Conservation (phyloP, 2,888 invertebrate genomes). For the Elysia crispata region DNA sequence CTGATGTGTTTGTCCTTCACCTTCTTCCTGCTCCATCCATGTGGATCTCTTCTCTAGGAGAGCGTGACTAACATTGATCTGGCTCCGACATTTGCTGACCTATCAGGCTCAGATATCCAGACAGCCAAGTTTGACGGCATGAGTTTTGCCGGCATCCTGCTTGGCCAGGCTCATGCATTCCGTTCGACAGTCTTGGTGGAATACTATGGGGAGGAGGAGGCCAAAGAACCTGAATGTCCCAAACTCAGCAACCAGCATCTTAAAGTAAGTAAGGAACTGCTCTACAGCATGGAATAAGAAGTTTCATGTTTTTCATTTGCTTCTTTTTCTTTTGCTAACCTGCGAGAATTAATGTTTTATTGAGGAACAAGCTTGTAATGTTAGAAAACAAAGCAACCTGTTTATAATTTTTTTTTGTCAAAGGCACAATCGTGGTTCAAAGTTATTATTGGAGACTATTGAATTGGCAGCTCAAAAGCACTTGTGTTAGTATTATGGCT, state of each 20-base stretch:
- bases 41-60: conserved; percentile 38
- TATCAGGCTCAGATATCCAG: conserved; percentile 22
- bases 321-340: neutral
- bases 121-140: conserved; percentile 47
- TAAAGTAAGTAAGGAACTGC: conserved; percentile 80
- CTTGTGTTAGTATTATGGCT: no score
- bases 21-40: neutral
- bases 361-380: no score
- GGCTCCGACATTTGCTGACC: conserved; percentile 49
- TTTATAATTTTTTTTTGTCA: no score
- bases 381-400: no score
- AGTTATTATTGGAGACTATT: no score
- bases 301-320: neutral
- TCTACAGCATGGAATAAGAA: neutral
- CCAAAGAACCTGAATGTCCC: conserved; percentile 83
- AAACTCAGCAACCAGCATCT: conserved; percentile 82
- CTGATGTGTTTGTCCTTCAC: neutral
- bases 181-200: conserved; percentile 83
- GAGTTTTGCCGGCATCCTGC: conserved; percentile 38
- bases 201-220: conserved; percentile 86
- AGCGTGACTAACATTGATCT: conserved; percentile 52
- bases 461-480: no score
- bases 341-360: no score
- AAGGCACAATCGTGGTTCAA: no score
- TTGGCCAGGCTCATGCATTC: conserved; percentile 39